A percentile compares a stretch with the other conserved stretches of the same genome.
Evolutionary conservation across 1,140 invertebrate genomes (phyloP).

Genomic region (Zeugodacus cucurbitae): DNA sequence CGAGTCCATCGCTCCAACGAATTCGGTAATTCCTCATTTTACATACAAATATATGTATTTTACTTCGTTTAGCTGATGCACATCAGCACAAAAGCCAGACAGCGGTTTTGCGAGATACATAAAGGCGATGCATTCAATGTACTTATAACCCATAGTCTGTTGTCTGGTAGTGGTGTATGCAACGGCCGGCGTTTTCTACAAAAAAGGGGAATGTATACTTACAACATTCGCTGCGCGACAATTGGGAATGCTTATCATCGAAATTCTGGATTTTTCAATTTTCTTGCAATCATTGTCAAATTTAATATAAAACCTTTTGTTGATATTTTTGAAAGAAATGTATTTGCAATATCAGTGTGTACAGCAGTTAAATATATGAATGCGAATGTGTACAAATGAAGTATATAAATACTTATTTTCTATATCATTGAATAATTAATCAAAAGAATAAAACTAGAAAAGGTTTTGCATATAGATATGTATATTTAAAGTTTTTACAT

Average conservation of each 20-base stretch:
- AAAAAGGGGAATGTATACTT: background rate
- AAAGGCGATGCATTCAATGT: slow-evolving; percentile 8
- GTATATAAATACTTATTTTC: background rate
- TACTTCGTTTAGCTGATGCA: slow-evolving; percentile 23
- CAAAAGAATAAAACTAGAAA: too few species aligned
- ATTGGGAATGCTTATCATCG: background rate
- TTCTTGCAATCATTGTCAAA: too few species aligned
- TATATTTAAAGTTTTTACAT: background rate
- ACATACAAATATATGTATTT: slow-evolving; percentile 1
- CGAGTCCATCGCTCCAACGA: slow-evolving; percentile 23
- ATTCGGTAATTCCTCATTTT: slow-evolving; percentile 22
- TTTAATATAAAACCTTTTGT: too few species aligned
- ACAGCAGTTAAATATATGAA: too few species aligned
- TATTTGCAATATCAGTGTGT: too few species aligned
- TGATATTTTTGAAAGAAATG: too few species aligned
- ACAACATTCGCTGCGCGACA: background rate
- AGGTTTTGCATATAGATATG: too few species aligned
- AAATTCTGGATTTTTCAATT: background rate
- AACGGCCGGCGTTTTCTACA: background rate
- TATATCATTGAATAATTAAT: too few species aligned
- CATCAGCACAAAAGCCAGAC: slow-evolving; percentile 19
- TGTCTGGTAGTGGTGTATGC: background rate
- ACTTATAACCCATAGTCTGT: background rate
- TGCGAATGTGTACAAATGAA: too few species aligned
- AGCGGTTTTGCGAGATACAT: slow-evolving; percentile 22